Evolutionary conservation across 2,113 vertebrate species (phyloP).

Genomic region (Mormyrus iriodes): DNA sequence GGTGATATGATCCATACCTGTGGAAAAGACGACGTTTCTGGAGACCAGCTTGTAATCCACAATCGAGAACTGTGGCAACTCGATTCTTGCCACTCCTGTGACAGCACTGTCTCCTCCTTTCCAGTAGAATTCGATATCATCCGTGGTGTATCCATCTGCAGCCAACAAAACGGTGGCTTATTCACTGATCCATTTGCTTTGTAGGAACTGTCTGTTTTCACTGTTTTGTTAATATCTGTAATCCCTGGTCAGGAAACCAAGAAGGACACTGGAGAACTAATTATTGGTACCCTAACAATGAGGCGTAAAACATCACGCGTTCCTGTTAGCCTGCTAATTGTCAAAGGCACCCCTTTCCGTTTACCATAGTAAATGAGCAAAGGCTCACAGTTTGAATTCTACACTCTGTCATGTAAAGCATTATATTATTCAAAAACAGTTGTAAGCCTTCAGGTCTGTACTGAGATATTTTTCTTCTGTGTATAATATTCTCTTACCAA

Average conservation of each 20-base stretch:
- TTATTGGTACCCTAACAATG: background rate
- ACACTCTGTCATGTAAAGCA: background rate
- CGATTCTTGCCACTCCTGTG: constrained; percentile 85
- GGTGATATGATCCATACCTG: constrained; percentile 60
- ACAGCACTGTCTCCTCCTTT: constrained; percentile 87
- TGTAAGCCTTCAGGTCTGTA: background rate
- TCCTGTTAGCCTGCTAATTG: background rate
- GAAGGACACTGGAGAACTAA: background rate
- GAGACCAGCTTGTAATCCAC: constrained; percentile 93
- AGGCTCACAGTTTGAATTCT: background rate
- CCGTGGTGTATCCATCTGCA: constrained; percentile 94
- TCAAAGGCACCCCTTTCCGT: background rate
- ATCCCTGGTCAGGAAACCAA: background rate
- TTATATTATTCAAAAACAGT: background rate
- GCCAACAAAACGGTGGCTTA: constrained; percentile 22
- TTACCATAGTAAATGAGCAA: background rate
- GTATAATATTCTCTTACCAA: background rate
- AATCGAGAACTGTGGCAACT: constrained; percentile 96
- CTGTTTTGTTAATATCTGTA: background rate
- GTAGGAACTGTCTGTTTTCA: background rate
- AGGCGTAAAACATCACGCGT: background rate
- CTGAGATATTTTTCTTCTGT: background rate
- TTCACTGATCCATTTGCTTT: background rate
- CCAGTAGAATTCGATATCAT: constrained; percentile 98
- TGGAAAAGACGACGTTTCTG: constrained; percentile 94